Evolutionary conservation across 1,140 invertebrate species (phyloP).

Genomic region (Hyposmocoma kahamanoa): DNA sequence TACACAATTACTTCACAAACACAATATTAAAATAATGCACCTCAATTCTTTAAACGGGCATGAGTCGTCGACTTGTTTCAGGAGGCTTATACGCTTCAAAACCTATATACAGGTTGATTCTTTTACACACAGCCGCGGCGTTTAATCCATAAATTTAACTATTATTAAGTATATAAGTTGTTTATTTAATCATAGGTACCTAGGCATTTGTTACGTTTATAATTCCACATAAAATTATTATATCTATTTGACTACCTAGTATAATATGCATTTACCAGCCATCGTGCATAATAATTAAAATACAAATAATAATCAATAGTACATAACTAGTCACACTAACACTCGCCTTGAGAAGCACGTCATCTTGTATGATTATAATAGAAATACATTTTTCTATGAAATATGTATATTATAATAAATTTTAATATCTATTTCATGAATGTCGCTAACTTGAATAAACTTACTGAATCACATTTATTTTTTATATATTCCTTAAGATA

Average conservation of each 20-base stretch:
- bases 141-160: slow-evolving; percentile 5
- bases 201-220: slow-evolving; percentile 13
- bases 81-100: slow-evolving; percentile 32
- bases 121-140: slow-evolving; percentile 17
- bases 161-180: slow-evolving; percentile 12
- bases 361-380: no score
- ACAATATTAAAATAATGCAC: no score
- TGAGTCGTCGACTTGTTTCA: slow-evolving; percentile 15
- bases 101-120: slow-evolving; percentile 17
- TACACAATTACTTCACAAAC: no score
- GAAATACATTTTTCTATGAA: no score
- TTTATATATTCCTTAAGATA: slow-evolving; percentile 37
- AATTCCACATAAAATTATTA: slow-evolving; percentile 24
- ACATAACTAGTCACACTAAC: slow-evolving; percentile 32
- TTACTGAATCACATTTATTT: slow-evolving; percentile 61
- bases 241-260: slow-evolving; percentile 41
- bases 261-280: slow-evolving; percentile 39
- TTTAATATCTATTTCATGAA: no score
- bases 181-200: slow-evolving; percentile 14
- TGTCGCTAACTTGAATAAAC: slow-evolving; percentile 26
- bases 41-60: background rate
- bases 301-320: slow-evolving; percentile 28
- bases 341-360: slow-evolving; percentile 21
- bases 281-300: slow-evolving; percentile 38
- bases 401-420: no score